phyloP scores from a whole-genome alignment of 1,140 invertebrate genomes.

The Aethina tumida region DNA sequence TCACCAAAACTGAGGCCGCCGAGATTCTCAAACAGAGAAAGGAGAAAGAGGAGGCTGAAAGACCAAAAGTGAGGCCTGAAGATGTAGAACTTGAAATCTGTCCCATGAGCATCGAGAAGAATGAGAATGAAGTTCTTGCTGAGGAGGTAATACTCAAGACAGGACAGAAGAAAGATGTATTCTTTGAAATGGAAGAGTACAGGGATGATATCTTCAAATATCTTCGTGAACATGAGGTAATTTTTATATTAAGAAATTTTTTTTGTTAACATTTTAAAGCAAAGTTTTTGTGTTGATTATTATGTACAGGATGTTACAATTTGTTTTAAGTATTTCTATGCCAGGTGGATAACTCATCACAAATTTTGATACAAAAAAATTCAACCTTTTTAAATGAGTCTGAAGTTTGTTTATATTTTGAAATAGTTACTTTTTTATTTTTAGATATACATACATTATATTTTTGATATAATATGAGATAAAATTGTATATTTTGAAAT shows the following conservation, averaged over 20 bases:
- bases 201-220: conserved; percentile 75
- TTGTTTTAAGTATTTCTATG: no score
- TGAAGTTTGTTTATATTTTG: no score
- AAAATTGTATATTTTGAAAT: no score
- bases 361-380: no score
- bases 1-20: conserved; percentile 21
- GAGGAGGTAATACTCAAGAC: conserved; percentile 4
- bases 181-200: conserved; percentile 65
- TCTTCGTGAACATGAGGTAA: conserved; percentile 66
- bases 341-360: no score
- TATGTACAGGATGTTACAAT: no score
- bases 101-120: conserved; percentile 42
- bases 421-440: no score
- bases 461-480: no score
- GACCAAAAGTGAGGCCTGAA: background rate
- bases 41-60: conserved; percentile 6
- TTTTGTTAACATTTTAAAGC: conserved; percentile 2
- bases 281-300: background rate
- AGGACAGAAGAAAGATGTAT: conserved; percentile 34
- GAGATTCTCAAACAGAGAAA: conserved; percentile 16
- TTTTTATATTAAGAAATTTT: conserved; percentile 18
- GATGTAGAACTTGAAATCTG: conserved; percentile 1
- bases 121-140: conserved; percentile 24
- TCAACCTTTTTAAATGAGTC: no score
- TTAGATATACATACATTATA: no score